Evolutionary conservation across 2,888 invertebrate species (phyloP), one percentile per base, ranked within the genome.

Genomic region (Drosophila neonasuta): DNA sequence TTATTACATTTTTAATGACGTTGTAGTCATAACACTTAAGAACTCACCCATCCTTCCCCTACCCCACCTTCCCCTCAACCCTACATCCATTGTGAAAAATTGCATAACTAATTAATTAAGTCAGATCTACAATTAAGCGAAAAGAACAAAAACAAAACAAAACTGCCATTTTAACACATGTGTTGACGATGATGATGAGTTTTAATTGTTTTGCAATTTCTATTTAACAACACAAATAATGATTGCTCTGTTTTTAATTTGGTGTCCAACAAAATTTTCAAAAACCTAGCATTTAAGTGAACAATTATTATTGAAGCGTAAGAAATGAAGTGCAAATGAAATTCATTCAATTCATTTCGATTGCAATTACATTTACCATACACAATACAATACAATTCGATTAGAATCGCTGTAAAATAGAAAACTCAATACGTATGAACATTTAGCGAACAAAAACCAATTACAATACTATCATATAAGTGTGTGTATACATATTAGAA

Each of bases 21-120:
- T 89, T 89, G 68, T 89, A 89, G 89, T 89, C 89, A 89, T 89
- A 82, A 72, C 68, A 71, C 68, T 79, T 82, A 80, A 74, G 72
- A 69, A 50, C 60, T 45, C 57, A 60, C 57, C 44, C 58, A 48
- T 41, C 46, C 48, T 30, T 44, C 8, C 44, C 50, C 52, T 46
- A 41, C 39, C 39, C 13, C 15, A 8, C 15, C 39, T 32, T 32
- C 9, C 32, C 39, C 39, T 6, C 15, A 13, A 20, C 36, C 13
- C 13, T 1, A 24, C 24, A 39, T 54, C 39, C 42, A 55, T 32
- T 39, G 51, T 57, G 41, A 52, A 45, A 30, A 51, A 62, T 55
- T 75, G 58, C 41, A 61, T 42, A 65, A 76, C 63, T 66, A 70
- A 80, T 62, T 49, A 65, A 61, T 55, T 62, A 65, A 74, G 57